Conservation (phyloP, 2,113 vertebrate species). For the Syngnathus scovelli region DNA sequence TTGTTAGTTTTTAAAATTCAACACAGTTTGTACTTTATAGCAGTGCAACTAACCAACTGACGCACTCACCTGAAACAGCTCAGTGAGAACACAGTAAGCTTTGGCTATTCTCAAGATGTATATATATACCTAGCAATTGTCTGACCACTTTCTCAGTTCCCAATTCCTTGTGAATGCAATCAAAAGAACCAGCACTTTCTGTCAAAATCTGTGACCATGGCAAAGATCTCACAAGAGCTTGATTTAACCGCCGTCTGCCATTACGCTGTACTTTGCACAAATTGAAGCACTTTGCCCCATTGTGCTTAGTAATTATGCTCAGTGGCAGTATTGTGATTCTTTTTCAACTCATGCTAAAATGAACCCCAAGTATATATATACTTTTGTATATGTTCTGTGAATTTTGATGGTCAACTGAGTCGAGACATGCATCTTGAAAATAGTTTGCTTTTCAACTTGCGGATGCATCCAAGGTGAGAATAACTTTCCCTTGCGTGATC, state of each 20-base stretch:
- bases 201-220: constrained; percentile 36
- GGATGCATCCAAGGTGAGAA: constrained; percentile 32
- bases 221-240: constrained; percentile 38
- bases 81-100: neutral
- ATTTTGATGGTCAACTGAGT: neutral
- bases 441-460: constrained; percentile 8
- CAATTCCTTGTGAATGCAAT: neutral
- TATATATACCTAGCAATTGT: no score
- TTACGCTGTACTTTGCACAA: constrained; percentile 44
- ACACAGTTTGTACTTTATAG: neutral
- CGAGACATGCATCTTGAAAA: constrained; percentile 12
- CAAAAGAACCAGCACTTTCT: neutral
- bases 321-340: constrained; percentile 12
- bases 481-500: constrained; percentile 28
- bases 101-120: neutral
- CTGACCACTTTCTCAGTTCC: no score
- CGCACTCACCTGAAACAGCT: neutral
- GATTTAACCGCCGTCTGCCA: constrained; percentile 30
- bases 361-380: constrained; percentile 10
- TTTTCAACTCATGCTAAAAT: constrained; percentile 22
- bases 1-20: neutral
- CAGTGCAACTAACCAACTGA: neutral
- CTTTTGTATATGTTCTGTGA: constrained; percentile 1
- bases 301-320: constrained; percentile 47
- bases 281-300: constrained; percentile 39